Percentiles rank a stretch among this genome's conserved stretches.
These are phyloP conservation scores for Trochalopteron elliotii DNA, from an alignment of 2,113 vertebrate species.

Conservation along the genomic window DNA sequence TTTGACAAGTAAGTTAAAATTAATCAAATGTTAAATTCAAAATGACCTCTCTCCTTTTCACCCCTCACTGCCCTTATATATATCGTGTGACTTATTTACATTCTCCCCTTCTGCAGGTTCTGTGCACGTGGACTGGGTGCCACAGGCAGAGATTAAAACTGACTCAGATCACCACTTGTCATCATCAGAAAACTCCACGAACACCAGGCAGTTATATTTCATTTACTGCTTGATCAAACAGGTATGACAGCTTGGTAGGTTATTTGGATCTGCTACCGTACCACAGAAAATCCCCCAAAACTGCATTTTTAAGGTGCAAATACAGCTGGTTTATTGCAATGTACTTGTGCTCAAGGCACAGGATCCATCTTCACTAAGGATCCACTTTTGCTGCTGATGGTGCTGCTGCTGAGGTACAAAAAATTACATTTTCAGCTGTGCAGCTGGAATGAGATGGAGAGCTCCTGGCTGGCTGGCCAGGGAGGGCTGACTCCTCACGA, in stretches of 20 bases:
- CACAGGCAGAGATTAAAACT: not conserved
- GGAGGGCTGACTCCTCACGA: not conserved
- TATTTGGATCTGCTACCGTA: not conserved
- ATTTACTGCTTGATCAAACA: slow-evolving; percentile 19
- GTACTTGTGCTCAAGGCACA: not conserved
- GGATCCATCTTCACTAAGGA: not conserved
- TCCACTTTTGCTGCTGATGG: not conserved
- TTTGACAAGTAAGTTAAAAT: not conserved
- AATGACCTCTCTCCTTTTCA: not conserved
- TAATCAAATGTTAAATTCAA: not conserved
- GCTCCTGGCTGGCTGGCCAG: not conserved
- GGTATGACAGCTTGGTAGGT: not conserved
- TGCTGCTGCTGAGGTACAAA: not conserved
- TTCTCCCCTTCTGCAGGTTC: not conserved
- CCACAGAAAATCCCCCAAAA: not conserved
- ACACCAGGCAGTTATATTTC: not conserved
- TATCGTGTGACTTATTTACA: not conserved
- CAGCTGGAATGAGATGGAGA: not conserved
- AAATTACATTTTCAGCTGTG: not conserved
- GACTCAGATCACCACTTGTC: not conserved
- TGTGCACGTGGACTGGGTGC: not conserved
- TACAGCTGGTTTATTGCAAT: not conserved
- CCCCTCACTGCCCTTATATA: not conserved
- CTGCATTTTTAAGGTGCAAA: not conserved
- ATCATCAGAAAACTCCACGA: not conserved